Evolutionary conservation across 2,888 invertebrate species (phyloP), one percentile per base, ranked within the genome.

Genomic region (Aspidiotus rigidus): DNA sequence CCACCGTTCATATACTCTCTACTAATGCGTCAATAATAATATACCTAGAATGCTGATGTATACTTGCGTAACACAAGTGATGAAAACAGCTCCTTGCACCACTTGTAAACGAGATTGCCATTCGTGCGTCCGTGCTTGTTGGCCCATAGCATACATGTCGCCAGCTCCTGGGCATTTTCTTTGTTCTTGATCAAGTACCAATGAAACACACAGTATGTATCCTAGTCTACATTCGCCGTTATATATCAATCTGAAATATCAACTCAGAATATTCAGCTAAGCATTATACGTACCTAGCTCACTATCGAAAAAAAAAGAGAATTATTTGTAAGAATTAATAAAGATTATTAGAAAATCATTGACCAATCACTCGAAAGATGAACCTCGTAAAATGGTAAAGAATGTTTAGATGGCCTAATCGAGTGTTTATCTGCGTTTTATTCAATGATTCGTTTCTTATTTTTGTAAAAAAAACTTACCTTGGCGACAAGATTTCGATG

Each of bases 121-220:
- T 62, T 61, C 70, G 1, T 6, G 13, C 1, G 71, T 69, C 39
- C 73, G 64, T 13, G n/a, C 9, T 2, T 63, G 70, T 2, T 71
- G 62, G 7, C 73, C 73, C 72, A 73, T 71, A 1, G 71, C 42
- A n/a, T 59, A 73, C 49, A 71, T 63, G 42, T 73, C 73, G 6
- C 70, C 71, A 42, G n/a, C 64, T 7, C 41, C 54, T 7, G 61
- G 62, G 28, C 73, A 73, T 39, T 2, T 16, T 49, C 40, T 40
- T 10, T 16, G 28, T 60, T 57, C 28, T 13, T 59, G 59, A 59
- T 59, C 39, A 10, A 59, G 28, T 53, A 59, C 49, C 39, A 60
- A 39, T 16, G 53, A 15, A 28, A 49, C 42, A 49, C 67, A 60
- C 15, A 67, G 15, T n/a, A 67, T 15, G 16, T 67, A 67, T 67